Evolutionary conservation across 1,140 invertebrate species (phyloP), one percentile per base, ranked within the genome.

Genomic region (Zaprionus nigranus): DNA sequence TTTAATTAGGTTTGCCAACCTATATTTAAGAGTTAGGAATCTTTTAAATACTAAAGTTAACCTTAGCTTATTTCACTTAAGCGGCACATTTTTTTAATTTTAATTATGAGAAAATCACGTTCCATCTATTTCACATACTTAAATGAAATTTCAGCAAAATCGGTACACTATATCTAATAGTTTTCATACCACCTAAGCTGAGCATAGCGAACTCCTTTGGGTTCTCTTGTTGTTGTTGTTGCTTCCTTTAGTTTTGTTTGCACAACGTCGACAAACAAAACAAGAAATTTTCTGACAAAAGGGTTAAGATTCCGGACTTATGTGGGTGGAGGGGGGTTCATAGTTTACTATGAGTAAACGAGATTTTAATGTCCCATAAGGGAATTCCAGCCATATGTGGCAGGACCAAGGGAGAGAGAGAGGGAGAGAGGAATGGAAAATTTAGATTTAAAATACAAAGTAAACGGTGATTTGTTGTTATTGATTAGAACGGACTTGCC

Each of bases 311-410:
- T 58, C 54, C 43, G 67, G 71, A 65, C 20, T 57, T 30, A 7
- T 46, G 36, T 38, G 40, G n/a, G 40, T 6, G n/a, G 7, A 5
- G 7, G 40, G 2, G 40, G 40, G 40, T 75, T 63, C 49, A 75
- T 65, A 66, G 69, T 77, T 73, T 62, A 38, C 22, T 38, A 26
- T 46, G 58, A 66, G 78, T 82, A 92, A 92, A 92, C 91, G 91
- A 79, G 90, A 83, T 92, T 92, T 92, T 92, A 92, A 92, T 92
- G 90, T 92, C 84, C 90, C 91, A 92, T 85, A 79, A 79, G 91
- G 91, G 91, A 92, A 92, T 91, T 80, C 46, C 54, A 68, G 38
- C 36, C 57, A 75, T 61, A 79, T 74, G 56, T 63, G 40, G 57
- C 34, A 60, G 28, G 28, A 28, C 12, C 57, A 61, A 30, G 12